Percentiles rank a stretch among this genome's conserved stretches.
phyloP scores from a whole-genome alignment of 2,888 invertebrate species.

The Hirtodrosophila duncani region DNA sequence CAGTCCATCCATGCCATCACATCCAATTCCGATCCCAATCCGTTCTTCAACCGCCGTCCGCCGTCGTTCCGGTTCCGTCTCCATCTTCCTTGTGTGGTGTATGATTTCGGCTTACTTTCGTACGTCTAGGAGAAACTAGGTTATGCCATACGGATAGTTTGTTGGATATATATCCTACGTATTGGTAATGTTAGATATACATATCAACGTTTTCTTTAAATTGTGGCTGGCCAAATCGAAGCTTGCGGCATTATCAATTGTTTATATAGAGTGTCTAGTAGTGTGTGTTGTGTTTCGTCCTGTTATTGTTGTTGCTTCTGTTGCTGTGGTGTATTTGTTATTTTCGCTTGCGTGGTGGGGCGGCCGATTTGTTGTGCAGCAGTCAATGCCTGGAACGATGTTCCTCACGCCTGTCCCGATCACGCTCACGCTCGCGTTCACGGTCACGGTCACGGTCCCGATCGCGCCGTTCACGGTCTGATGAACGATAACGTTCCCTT shows the following conservation, averaged over 20 bases:
- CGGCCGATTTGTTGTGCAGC: constrained; percentile 14
- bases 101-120: constrained; percentile 62
- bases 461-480: constrained; percentile 83
- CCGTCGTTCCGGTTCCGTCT: neutral
- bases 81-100: constrained; percentile 8
- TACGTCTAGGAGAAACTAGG: constrained; percentile 71
- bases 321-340: constrained; percentile 31
- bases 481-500: constrained; percentile 89
- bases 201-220: constrained; percentile 59
- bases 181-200: constrained; percentile 72
- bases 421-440: constrained; percentile 83
- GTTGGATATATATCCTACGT: constrained; percentile 69
- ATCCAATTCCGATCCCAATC: neutral
- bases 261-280: constrained; percentile 54
- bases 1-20: neutral
- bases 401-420: constrained; percentile 83
- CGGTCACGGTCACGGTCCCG: constrained; percentile 84
- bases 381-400: constrained; percentile 84
- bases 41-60: neutral
- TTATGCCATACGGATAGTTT: constrained; percentile 69
- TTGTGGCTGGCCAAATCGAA: constrained; percentile 41
- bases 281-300: constrained; percentile 38
- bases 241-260: constrained; percentile 45
- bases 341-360: constrained; percentile 35
- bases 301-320: constrained; percentile 3